Evolutionary conservation across 2,113 vertebrate species (phyloP).

Genomic region (Brevimyrus niger): DNA sequence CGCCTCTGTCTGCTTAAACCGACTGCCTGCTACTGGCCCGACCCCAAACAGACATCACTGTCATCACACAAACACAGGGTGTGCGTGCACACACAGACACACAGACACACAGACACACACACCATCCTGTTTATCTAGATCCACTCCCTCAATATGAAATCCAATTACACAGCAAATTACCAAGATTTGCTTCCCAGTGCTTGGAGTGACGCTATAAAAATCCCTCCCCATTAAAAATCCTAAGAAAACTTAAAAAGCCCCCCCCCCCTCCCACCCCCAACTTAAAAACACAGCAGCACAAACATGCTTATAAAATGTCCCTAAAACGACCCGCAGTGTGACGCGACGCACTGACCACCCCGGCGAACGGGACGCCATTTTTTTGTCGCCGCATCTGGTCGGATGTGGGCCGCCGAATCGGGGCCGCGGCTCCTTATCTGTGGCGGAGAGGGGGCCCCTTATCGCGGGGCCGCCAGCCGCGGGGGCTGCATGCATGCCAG

Average conservation of each 20-base stretch:
- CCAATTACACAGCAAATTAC: conserved; percentile 44
- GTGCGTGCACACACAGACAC: background rate
- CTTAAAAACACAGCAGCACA: background rate
- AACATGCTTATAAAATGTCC: background rate
- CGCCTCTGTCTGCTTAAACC: background rate
- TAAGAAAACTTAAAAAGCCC: background rate
- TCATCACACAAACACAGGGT: background rate
- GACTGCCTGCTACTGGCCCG: background rate
- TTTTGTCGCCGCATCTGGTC: background rate
- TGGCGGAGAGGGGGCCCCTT: background rate
- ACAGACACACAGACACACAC: conserved; percentile 27
- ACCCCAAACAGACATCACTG: background rate
- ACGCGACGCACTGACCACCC: background rate
- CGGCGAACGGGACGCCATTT: background rate
- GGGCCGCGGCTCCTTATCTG: conserved; percentile 14
- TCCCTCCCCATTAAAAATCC: conserved; percentile 6
- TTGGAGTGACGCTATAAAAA: conserved; percentile 28
- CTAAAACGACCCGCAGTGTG: background rate
- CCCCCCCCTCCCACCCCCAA: too few relatives aligned
- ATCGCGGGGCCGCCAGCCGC: conserved; percentile 13
- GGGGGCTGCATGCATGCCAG: conserved; percentile 11
- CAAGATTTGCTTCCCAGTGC: conserved; percentile 32
- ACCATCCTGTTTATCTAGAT: conserved; percentile 21
- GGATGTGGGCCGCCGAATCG: background rate
- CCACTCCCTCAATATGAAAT: conserved; percentile 34